Percentiles rank a stretch among this genome's conserved stretches.
Evolutionary conservation across 2,797 vertebrate species (phyloP).

Genomic region (Urosaurus nigricauda): DNA sequence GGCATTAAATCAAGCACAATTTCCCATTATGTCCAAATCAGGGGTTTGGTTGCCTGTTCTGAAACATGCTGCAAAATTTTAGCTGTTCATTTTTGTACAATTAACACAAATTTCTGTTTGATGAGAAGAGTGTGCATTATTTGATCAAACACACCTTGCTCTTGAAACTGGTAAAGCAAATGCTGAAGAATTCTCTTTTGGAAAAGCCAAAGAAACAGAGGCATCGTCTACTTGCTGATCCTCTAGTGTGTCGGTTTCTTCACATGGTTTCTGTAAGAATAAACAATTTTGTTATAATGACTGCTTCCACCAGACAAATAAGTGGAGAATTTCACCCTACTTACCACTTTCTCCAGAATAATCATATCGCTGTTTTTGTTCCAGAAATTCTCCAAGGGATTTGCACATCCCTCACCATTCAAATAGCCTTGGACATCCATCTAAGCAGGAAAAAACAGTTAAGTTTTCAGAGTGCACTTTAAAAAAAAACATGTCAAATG

Average conservation of each 20-base stretch:
- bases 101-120: background rate
- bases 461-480: rapidly evolving
- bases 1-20: background rate
- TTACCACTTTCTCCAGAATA: constrained; percentile 88
- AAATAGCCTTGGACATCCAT: constrained; percentile 83
- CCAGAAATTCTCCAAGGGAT: constrained; percentile 79
- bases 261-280: constrained; percentile 77
- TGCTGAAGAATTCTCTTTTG: constrained; percentile 71
- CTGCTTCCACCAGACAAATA: background rate
- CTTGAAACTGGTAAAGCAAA: constrained; percentile 84
- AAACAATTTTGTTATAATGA: background rate
- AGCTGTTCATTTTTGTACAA: background rate
- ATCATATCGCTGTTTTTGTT: constrained; percentile 78
- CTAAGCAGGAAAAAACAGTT: constrained; percentile 68
- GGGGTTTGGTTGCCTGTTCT: too few species aligned
- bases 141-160: constrained; percentile 85
- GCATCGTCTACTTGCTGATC: constrained; percentile 69
- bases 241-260: constrained; percentile 67
- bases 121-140: too few species aligned
- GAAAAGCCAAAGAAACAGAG: constrained; percentile 62
- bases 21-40: background rate
- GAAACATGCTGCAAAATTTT: too few species aligned
- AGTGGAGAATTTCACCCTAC: constrained; percentile 46
- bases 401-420: constrained; percentile 68
- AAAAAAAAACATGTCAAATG: background rate